Base-by-base conservation (phyloP, 1,140 invertebrate genomes). In the Helicoverpa zea region DNA sequence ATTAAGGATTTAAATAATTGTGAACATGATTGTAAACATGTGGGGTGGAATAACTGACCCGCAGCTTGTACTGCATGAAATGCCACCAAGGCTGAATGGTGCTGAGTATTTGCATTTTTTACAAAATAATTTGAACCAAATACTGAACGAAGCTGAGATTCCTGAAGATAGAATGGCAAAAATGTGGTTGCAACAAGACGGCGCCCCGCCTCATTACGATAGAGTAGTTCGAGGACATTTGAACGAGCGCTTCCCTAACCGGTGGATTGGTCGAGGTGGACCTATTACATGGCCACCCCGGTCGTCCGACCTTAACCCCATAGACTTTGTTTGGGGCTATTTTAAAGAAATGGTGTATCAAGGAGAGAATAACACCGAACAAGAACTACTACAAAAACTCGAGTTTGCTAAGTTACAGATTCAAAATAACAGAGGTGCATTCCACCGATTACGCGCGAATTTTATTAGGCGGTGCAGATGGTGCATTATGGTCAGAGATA, bases 121-220 rank as follows among this genome's bases (percentile, higher is more conserved):
- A 52, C 64, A 85, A 80, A 81, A 92, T 79, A 11, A 83, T 58
- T 80, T 92, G 79, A 86, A 83, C 74, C 23, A 23, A 23, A 23
- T 23, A 23, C 23, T 23, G 23, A 23, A 23, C 23, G 2, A 23
- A 23, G 23, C 23, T 23, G 83, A 85, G 66, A 63, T 86, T 51
- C 81, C 81, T 16, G 54, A 82, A 64, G 58, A 84, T 16, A 82
- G 81, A 58, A 72, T 84, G 47, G 35, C 29, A 43, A 47, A 81
- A 63, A 86, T 92, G 80, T 91, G 85, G 87, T 87, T 87, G 49
- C 86, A 87, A 82, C 86, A 90, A 70, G 91, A 88, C 47, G 74
- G 74, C 13, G 59, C 58, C 49, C 59, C 74, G 23, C 59, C 23
- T 63, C 59, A 63, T 29, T 63, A 30, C 61, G 30, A 29, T 64